Percentiles rank a stretch among this genome's conserved stretches.
Evolutionary conservation across 1,140 invertebrate genomes (phyloP).

Genomic region (Eulimnadia texana): DNA sequence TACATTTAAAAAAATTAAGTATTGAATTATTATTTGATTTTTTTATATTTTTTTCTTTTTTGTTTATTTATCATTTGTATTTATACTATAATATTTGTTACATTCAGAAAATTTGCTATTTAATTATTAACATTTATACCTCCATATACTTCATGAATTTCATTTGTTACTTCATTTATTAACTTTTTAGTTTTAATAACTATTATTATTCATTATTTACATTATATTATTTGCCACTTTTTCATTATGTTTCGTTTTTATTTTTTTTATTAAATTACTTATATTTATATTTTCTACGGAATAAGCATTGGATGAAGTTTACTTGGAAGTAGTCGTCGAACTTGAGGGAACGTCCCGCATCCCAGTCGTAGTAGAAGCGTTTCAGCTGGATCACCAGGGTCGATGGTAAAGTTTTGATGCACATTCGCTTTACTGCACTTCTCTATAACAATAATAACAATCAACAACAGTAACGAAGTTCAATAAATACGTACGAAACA

Average conservation of each 20-base stretch:
- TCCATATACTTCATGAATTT: too few species aligned
- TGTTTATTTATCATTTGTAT: too few species aligned
- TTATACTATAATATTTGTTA: too few species aligned
- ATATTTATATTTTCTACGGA: background rate
- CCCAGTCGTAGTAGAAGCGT: constrained; percentile 47
- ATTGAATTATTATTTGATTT: background rate
- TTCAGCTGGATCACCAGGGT: constrained; percentile 45
- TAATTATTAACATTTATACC: too few species aligned
- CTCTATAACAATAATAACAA: constrained; percentile 21
- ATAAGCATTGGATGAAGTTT: too few species aligned
- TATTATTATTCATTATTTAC: too few species aligned
- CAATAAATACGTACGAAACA: too few species aligned
- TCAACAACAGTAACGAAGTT: background rate
- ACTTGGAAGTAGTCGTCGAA: constrained; percentile 46
- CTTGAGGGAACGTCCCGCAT: constrained; percentile 42
- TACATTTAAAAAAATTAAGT: too few species aligned
- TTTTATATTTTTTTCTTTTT: background rate
- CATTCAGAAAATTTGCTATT: too few species aligned
- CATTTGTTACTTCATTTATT: too few species aligned
- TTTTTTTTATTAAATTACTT: background rate
- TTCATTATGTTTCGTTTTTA: constrained; percentile 14
- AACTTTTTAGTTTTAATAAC: too few species aligned
- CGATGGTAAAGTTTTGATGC: constrained; percentile 41
- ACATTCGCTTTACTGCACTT: constrained; percentile 40
- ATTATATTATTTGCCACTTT: too few species aligned